Conservation (phyloP, 1,140 invertebrate species). For the Nylanderia fulva region DNA sequence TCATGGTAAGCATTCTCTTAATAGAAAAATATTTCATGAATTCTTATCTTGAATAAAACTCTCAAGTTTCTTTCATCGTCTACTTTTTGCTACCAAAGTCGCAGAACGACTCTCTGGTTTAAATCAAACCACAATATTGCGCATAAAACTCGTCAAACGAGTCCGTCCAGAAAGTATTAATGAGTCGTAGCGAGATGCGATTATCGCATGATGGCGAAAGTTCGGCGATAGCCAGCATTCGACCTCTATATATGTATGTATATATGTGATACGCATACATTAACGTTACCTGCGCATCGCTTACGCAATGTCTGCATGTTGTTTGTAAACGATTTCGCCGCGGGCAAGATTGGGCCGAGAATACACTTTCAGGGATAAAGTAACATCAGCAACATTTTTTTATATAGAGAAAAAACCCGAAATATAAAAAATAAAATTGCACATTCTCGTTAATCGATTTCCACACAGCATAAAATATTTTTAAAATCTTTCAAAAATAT, state of each 20-base stretch:
- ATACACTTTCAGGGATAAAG: background rate
- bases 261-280: constrained; percentile 15
- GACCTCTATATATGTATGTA: constrained; percentile 48
- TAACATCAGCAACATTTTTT: background rate
- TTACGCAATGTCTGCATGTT: constrained; percentile 43
- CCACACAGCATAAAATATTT: no score
- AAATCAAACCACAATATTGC: background rate
- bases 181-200: background rate
- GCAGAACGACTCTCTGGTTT: background rate
- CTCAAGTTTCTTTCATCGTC: no score
- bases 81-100: background rate
- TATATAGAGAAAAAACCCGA: background rate
- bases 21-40: background rate
- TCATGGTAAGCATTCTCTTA: no score
- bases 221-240: constrained; percentile 55
- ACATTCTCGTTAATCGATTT: background rate
- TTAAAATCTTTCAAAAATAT: no score
- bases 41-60: no score
- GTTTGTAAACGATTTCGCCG: constrained; percentile 12
- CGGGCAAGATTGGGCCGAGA: background rate
- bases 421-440: background rate
- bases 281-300: constrained; percentile 28
- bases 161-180: constrained; percentile 22
- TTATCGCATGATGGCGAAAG: constrained; percentile 60
- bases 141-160: constrained; percentile 18